Base-by-base conservation (phyloP, 2,888 invertebrate genomes). In the Scelioninae gen. 1 region DNA sequence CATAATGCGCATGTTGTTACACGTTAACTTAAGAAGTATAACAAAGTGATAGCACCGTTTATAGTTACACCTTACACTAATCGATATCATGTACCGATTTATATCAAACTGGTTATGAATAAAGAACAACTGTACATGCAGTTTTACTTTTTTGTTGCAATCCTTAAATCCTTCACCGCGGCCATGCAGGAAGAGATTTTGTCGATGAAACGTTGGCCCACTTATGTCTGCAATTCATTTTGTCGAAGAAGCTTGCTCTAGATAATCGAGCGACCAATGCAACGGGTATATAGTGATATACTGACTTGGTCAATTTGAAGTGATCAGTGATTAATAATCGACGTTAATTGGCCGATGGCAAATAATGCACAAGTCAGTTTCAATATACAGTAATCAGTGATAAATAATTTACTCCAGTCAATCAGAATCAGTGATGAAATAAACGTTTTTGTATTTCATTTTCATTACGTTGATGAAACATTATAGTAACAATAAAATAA, bases 211-310 rank as follows among this genome's bases (percentile, higher is more conserved):
- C 31, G 32, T 9, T 40, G 75, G 58, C 66, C 75, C 65, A 75
- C 56, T 75, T 75, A 53, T 15, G 65, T 65, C 75, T 58, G 75
- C 75, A 58, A 66, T 75, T 51, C 47, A 58, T 75, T 65, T 75
- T 40, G 75, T 65, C 66, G 75, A 75, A 75, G 65, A 75, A 58
- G 34, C 38, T 62, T 65, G 45, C 47, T 62, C 75, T n/a, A 75
- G 45, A 75, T 75, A 75, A 23, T 23, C 23, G 23, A 23, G 23
- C 23, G 23, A 23, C 23, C 23, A 23, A 23, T 23, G 4, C 23
- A 23, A 23, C 23, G 23, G 23, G 23, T 23, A 23, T 2, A 23
- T 4, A 23, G 23, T 23, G 23, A 23, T 23, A 4, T 23, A 23
- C 4, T 23, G 23, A 23, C 23, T 23, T 23, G 23, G 23, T 1